Conservation (phyloP, 2,113 vertebrate genomes). For the Rhinichthys klamathensis region DNA sequence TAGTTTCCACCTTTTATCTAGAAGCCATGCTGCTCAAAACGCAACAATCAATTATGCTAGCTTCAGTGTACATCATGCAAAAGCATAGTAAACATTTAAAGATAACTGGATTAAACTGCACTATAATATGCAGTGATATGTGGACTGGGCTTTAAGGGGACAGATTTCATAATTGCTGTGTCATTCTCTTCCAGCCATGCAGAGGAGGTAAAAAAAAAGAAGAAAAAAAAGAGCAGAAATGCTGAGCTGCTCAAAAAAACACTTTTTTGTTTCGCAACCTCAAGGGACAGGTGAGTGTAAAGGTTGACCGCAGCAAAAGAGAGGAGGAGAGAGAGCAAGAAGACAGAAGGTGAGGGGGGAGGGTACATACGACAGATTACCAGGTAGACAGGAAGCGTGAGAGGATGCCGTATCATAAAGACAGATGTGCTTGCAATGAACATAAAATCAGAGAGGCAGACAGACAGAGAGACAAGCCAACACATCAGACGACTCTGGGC, state of each 20-base stretch:
- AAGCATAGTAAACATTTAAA: neutral
- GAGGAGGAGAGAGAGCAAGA: constrained; percentile 42
- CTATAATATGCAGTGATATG: neutral
- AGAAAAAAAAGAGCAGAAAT: constrained; percentile 50
- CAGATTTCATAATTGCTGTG: constrained; percentile 64
- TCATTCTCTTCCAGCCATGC: constrained; percentile 59
- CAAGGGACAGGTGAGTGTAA: constrained; percentile 62
- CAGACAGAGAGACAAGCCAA: constrained; percentile 63
- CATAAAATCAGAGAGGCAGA: constrained; percentile 65
- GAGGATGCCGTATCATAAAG: constrained; percentile 62
- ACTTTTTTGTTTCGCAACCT: constrained; percentile 59
- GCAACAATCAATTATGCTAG: neutral
- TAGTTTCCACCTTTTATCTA: neutral
- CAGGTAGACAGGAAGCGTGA: constrained; percentile 63
- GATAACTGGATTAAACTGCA: neutral
- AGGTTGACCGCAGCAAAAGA: constrained; percentile 35
- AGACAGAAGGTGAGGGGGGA: constrained; percentile 45
- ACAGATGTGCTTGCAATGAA: constrained; percentile 67
- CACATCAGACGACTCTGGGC: constrained; percentile 58
- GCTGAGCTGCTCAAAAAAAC: constrained; percentile 61
- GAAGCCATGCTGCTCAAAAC: neutral
- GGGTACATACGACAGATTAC: constrained; percentile 58
- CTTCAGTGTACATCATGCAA: neutral
- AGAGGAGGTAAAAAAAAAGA: constrained; percentile 51
- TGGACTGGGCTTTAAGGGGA: constrained; percentile 16